Conservation (phyloP, 2,888 invertebrate genomes). For the Drosophila borborema region DNA sequence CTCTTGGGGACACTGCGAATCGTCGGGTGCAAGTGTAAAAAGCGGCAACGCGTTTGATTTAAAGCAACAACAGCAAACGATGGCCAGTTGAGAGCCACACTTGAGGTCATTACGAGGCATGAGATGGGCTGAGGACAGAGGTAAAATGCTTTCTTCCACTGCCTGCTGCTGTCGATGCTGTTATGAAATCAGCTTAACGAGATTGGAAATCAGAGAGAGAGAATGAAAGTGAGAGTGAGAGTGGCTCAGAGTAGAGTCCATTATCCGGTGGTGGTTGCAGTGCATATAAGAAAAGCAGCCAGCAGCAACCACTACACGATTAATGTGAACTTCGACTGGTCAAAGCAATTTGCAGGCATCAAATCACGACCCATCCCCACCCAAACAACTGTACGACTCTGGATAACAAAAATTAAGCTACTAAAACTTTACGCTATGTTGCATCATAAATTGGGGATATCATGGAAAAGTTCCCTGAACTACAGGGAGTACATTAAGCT, state of each 20-base stretch:
- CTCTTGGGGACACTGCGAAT: slow-evolving; percentile 55
- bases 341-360: slow-evolving; percentile 75
- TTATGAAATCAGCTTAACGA: slow-evolving; percentile 79
- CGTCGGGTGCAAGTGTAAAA: slow-evolving; percentile 70
- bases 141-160: slow-evolving; percentile 16
- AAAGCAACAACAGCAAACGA: slow-evolving; percentile 64
- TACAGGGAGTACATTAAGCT: slow-evolving; percentile 27
- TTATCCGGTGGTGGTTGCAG: slow-evolving; percentile 50
- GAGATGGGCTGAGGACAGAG: not conserved
- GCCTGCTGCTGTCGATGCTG: slow-evolving; percentile 44
- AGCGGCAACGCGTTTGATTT: slow-evolving; percentile 72
- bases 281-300: slow-evolving; percentile 25
- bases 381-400: slow-evolving; percentile 15
- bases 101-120: slow-evolving; percentile 53
- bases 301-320: slow-evolving; percentile 18
- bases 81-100: slow-evolving; percentile 48
- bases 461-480: slow-evolving; percentile 40
- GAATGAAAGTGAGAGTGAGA: slow-evolving; percentile 27
- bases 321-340: slow-evolving; percentile 57
- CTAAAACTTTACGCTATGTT: slow-evolving; percentile 66
- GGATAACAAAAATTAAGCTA: slow-evolving; percentile 49
- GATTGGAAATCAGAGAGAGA: slow-evolving; percentile 73
- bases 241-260: slow-evolving; percentile 28
- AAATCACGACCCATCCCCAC: slow-evolving; percentile 62
- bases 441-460: slow-evolving; percentile 71